Evolutionary conservation across 2,888 invertebrate species (phyloP).

Genomic region (Heteromurus nitidus): DNA sequence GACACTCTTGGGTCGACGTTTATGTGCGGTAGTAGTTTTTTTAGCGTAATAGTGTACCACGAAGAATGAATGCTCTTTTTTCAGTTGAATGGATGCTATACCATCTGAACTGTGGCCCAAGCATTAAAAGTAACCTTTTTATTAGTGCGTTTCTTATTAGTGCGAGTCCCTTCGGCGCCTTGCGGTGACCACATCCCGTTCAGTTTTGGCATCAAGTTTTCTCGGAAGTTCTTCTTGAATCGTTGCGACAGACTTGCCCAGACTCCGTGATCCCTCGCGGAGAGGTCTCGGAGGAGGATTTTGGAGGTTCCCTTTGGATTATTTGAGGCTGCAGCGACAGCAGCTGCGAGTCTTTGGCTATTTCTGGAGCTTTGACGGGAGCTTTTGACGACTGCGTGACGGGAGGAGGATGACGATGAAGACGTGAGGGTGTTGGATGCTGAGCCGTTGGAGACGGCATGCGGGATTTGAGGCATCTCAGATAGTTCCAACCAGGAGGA

Average conservation of each 20-base stretch:
- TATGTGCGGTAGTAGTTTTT: neutral
- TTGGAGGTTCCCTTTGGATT: slow-evolving; percentile 72
- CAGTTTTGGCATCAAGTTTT: slow-evolving; percentile 72
- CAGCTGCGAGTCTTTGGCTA: slow-evolving; percentile 57
- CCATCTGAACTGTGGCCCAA: slow-evolving; percentile 74
- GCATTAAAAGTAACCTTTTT: slow-evolving; percentile 74
- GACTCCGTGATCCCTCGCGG: slow-evolving; percentile 71
- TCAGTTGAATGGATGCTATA: too few species aligned
- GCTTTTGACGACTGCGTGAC: slow-evolving; percentile 19
- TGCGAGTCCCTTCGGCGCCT: slow-evolving; percentile 61
- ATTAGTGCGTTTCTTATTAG: slow-evolving; percentile 71
- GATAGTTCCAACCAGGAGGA: slow-evolving; percentile 73
- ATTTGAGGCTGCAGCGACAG: slow-evolving; percentile 60
- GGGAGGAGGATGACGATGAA: slow-evolving; percentile 29
- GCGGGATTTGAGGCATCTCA: slow-evolving; percentile 70
- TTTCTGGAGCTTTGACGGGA: slow-evolving; percentile 59
- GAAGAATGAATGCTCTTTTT: slow-evolving; percentile 5
- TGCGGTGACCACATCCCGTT: slow-evolving; percentile 73
- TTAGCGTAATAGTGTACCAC: neutral
- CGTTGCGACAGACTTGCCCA: slow-evolving; percentile 73
- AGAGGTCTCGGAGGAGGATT: slow-evolving; percentile 71
- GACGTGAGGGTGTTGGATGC: slow-evolving; percentile 31
- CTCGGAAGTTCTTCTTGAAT: slow-evolving; percentile 72
- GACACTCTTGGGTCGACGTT: neutral
- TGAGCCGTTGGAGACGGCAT: slow-evolving; percentile 42